A percentile compares a stretch with the other conserved stretches of the same genome.
phyloP scores from a whole-genome alignment of 2,888 invertebrate genomes.

The Anticlea derivata region DNA sequence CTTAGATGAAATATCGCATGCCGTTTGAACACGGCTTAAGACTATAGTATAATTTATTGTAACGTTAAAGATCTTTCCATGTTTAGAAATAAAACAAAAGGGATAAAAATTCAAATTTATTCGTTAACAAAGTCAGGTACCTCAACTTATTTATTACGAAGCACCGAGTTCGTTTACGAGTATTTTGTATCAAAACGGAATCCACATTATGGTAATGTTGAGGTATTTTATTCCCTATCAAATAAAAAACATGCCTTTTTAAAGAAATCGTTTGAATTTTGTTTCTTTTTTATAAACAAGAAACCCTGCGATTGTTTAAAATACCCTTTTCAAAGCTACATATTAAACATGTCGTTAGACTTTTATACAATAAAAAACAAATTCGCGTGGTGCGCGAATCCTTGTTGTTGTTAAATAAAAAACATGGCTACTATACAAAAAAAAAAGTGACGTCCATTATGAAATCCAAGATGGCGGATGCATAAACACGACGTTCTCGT shows the following conservation, averaged over 20 bases:
- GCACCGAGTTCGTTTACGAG: conserved; percentile 38
- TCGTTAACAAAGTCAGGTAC: conserved; percentile 39
- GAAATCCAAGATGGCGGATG: no score
- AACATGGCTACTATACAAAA: no score
- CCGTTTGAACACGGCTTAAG: no score
- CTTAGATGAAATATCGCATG: no score
- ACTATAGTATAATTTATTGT: no score
- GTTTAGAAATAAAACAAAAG: conserved; percentile 30
- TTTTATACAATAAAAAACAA: no score
- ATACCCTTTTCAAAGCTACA: no score
- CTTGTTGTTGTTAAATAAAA: no score
- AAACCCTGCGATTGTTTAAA: neutral
- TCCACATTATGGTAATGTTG: conserved; percentile 31
- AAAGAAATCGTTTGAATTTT: conserved; percentile 5
- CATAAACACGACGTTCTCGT: no score
- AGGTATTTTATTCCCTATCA: conserved; percentile 30
- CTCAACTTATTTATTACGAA: conserved; percentile 36
- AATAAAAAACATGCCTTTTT: conserved; percentile 19
- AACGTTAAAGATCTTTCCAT: conserved; percentile 25
- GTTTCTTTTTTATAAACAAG: neutral
- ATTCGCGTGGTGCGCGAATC: no score
- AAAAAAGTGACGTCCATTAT: no score
- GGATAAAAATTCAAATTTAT: conserved; percentile 37
- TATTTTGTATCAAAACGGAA: conserved; percentile 32
- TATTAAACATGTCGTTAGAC: no score